These are phyloP conservation scores for Eudemis profundana DNA, from an alignment of 2,888 invertebrate genomes.

Conservation along the genomic window DNA sequence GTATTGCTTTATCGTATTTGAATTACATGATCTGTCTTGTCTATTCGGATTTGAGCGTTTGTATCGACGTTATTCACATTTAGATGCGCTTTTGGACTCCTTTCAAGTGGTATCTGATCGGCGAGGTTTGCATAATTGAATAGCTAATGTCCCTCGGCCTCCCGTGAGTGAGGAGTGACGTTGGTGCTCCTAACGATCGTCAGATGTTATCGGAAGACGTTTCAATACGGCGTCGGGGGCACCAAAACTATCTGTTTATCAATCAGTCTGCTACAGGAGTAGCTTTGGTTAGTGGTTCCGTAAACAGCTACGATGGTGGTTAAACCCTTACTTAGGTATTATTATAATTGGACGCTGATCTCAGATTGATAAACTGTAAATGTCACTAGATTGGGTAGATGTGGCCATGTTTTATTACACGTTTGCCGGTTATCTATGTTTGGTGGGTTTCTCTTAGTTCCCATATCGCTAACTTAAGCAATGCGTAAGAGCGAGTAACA, in stretches of 20 bases:
- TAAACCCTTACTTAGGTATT: neutral
- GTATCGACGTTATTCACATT: conserved; percentile 57
- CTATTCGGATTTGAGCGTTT: too few relatives aligned
- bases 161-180: conserved; percentile 56
- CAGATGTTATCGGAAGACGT: conserved; percentile 79
- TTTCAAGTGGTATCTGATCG: conserved; percentile 74
- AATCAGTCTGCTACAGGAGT: conserved; percentile 53
- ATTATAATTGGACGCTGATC: conserved; percentile 21
- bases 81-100: conserved; percentile 58
- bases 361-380: conserved; percentile 5
- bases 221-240: conserved; percentile 75
- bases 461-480: too few relatives aligned
- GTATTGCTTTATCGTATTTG: conserved; percentile 59
- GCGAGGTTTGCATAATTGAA: conserved; percentile 77
- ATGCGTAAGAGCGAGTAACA: too few relatives aligned
- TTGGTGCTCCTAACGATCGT: conserved; percentile 72
- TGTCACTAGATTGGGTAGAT: neutral
- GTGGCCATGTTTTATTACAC: neutral
- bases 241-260: conserved; percentile 64
- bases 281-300: conserved; percentile 1
- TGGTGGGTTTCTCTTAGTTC: too few relatives aligned
- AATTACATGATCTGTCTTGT: conserved; percentile 63
- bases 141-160: conserved; percentile 73
- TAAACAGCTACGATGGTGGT: neutral
- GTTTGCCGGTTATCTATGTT: neutral